These are phyloP conservation scores for Stegastes partitus DNA, from an alignment of 2,113 vertebrate species.

Conservation along the genomic window DNA sequence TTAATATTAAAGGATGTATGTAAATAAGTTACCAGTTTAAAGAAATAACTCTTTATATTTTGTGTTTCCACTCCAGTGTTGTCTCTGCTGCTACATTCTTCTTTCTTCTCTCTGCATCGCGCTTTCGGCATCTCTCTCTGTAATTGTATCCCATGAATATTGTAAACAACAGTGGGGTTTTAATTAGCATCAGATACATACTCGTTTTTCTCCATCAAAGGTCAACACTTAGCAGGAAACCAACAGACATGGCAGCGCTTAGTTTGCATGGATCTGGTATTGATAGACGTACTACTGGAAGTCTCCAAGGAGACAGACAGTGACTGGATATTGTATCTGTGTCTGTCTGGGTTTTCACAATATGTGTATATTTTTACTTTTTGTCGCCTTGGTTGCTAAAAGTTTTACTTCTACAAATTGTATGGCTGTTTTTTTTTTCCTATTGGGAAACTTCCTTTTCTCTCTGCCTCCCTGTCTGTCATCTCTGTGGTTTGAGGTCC, in stretches of 20 bases:
- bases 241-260: conserved; percentile 6
- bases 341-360: conserved; percentile 16
- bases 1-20: not conserved
- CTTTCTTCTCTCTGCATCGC: not conserved
- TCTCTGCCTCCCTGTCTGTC: conserved; percentile 4
- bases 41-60: not conserved
- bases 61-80: conserved; percentile 1
- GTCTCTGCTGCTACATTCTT: not conserved
- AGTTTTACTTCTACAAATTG: conserved; percentile 42
- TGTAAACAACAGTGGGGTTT: conserved; percentile 34
- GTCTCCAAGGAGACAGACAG: conserved; percentile 30
- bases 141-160: not conserved
- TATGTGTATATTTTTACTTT: not conserved
- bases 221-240: conserved; percentile 43
- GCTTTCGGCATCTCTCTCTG: not conserved
- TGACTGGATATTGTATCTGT: not conserved
- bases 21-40: not conserved
- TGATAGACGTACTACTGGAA: conserved; percentile 4
- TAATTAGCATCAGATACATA: conserved; percentile 18
- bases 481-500: conserved; percentile 22
- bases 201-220: conserved; percentile 26
- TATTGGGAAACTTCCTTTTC: conserved; percentile 14
- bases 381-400: conserved; percentile 26
- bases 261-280: not conserved
- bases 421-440: not conserved